These are phyloP conservation scores for Procambarus virginalis DNA, from an alignment of 1,140 invertebrate genomes.

Conservation along the genomic window DNA sequence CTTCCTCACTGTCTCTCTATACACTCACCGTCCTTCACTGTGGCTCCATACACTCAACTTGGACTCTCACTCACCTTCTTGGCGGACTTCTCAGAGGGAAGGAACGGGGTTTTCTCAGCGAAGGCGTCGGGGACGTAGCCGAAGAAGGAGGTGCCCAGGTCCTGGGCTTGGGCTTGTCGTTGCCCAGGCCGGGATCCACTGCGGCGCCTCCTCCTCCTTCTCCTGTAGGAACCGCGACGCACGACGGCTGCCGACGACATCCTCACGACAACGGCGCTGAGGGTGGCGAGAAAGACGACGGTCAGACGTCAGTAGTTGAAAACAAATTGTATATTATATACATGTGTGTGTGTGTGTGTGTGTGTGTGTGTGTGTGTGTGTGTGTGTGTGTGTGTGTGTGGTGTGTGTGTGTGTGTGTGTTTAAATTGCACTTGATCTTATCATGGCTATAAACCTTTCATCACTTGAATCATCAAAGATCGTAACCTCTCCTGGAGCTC, in stretches of 20 bases:
- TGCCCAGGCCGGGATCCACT: slow-evolving; percentile 74
- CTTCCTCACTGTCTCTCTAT: too few relatives aligned
- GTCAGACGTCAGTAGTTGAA: not conserved
- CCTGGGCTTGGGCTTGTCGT: slow-evolving; percentile 71
- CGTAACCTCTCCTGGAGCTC: too few relatives aligned
- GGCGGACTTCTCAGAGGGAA: slow-evolving; percentile 70
- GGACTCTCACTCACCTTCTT: not conserved
- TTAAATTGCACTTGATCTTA: too few relatives aligned
- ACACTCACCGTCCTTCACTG: too few relatives aligned
- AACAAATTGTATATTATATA: not conserved
- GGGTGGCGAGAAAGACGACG: not conserved
- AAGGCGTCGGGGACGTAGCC: slow-evolving; percentile 73
- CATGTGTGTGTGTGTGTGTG: too few relatives aligned
- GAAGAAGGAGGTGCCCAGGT: slow-evolving; percentile 72
- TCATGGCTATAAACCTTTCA: not conserved
- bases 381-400: too few relatives aligned
- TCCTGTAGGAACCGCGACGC: slow-evolving; percentile 80
- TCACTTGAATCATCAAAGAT: too few relatives aligned
- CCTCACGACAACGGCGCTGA: slow-evolving; percentile 31
- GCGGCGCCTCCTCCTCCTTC: slow-evolving; percentile 78
- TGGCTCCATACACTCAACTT: too few relatives aligned
- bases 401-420: too few relatives aligned
- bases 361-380: too few relatives aligned
- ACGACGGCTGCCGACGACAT: slow-evolving; percentile 77
- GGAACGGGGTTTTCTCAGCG: slow-evolving; percentile 71